These are phyloP conservation scores for Sinohyriopsis cumingii DNA, from an alignment of 2,888 invertebrate species.

Conservation along the genomic window DNA sequence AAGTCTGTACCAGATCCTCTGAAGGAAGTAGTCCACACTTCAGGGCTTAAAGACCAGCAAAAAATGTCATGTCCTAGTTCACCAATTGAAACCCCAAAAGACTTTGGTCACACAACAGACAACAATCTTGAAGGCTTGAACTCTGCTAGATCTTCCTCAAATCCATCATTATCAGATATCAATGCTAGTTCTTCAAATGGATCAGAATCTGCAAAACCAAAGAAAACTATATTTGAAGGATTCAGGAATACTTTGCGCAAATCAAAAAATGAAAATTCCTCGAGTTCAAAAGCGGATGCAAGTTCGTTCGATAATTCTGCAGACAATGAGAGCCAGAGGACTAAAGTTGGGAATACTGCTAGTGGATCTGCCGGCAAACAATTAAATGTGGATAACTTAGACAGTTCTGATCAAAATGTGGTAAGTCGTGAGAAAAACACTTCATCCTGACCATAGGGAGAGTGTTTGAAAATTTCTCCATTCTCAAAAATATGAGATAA, in stretches of 20 bases:
- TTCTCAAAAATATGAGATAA: too few relatives aligned
- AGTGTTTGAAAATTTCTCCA: too few relatives aligned
- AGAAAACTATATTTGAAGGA: slow-evolving; percentile 77
- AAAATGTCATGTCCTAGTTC: slow-evolving; percentile 53
- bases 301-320: slow-evolving; percentile 24
- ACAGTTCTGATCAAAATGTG: slow-evolving; percentile 37
- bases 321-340: slow-evolving; percentile 27
- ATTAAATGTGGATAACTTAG: slow-evolving; percentile 25
- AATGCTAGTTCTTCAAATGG: slow-evolving; percentile 2
- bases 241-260: slow-evolving; percentile 77
- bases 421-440: slow-evolving; percentile 43
- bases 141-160: slow-evolving; percentile 17
- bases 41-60: background rate
- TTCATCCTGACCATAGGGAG: too few relatives aligned
- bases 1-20: slow-evolving; percentile 57
- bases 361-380: slow-evolving; percentile 5
- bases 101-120: slow-evolving; percentile 16
- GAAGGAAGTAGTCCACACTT: slow-evolving; percentile 17
- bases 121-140: slow-evolving; percentile 5
- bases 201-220: slow-evolving; percentile 71
- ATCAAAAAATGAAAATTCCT: slow-evolving; percentile 71
- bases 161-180: slow-evolving; percentile 6
- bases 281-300: slow-evolving; percentile 30
- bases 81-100: slow-evolving; percentile 42
- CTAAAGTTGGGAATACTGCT: slow-evolving; percentile 34